These are phyloP conservation scores for Mus pahari DNA, from an alignment of 2,113 vertebrate genomes.

Conservation along the genomic window DNA sequence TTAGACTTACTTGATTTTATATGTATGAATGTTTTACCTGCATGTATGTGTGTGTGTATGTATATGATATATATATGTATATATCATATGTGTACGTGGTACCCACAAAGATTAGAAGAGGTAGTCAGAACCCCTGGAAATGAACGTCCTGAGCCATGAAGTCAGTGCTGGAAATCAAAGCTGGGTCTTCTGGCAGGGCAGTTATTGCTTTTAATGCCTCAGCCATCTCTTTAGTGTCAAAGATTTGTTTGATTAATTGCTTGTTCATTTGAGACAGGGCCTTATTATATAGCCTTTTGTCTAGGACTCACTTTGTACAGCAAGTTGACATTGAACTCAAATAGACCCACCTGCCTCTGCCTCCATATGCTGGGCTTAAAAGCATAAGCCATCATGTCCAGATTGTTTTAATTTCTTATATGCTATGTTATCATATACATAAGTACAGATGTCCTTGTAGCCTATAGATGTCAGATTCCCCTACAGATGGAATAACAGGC, in stretches of 20 bases:
- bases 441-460: not conserved
- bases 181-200: not conserved
- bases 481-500: not conserved
- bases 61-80: too few species aligned
- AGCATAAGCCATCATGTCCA: not conserved
- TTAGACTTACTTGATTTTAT: not conserved
- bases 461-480: not conserved
- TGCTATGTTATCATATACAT: not conserved
- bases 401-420: not conserved
- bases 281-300: not conserved
- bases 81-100: not conserved
- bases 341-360: not conserved
- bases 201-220: not conserved
- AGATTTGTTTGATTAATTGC: not conserved
- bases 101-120: not conserved
- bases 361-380: not conserved
- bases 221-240: not conserved
- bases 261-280: not conserved
- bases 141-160: not conserved
- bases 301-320: not conserved
- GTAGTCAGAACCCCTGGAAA: not conserved
- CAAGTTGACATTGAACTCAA: not conserved
- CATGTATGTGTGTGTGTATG: not conserved
- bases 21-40: not conserved
- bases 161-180: not conserved